phyloP scores from a whole-genome alignment of 2,888 invertebrate genomes.

The Cataglyphis rosenhaueri region DNA sequence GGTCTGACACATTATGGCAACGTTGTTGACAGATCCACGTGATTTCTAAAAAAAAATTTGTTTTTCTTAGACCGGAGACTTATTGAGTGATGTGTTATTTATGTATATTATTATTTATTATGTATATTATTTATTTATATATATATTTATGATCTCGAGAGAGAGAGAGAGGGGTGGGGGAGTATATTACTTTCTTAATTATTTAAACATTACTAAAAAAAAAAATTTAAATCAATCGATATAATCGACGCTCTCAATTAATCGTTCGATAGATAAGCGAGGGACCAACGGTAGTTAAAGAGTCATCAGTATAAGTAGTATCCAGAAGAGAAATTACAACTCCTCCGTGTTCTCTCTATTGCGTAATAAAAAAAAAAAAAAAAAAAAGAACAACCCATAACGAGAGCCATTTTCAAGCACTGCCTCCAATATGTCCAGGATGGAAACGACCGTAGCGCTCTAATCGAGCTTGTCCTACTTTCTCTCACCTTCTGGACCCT shows the following conservation, averaged over 20 bases:
- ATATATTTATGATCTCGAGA: neutral
- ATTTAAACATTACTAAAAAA: neutral
- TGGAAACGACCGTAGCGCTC: conserved; percentile 50
- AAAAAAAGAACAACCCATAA: conserved; percentile 55
- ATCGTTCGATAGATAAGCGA: conserved; percentile 17
- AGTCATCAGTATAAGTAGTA: conserved; percentile 34
- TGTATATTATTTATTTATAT: too few relatives aligned
- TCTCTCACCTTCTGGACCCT: conserved; percentile 43
- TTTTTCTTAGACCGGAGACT: too few relatives aligned
- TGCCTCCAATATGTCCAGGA: conserved; percentile 64
- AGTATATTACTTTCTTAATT: neutral
- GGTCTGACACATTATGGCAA: too few relatives aligned
- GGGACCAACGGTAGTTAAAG: conserved; percentile 14
- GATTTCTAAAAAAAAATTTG: too few relatives aligned
- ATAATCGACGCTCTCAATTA: conserved; percentile 11
- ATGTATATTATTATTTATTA: too few relatives aligned
- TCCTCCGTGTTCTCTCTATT: conserved; percentile 30
- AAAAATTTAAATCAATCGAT: neutral
- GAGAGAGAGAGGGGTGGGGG: neutral
- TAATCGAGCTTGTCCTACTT: conserved; percentile 52
- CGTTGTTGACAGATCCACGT: too few relatives aligned
- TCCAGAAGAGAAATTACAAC: conserved; percentile 47
- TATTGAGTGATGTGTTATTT: too few relatives aligned
- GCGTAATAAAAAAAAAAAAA: conserved; percentile 50
- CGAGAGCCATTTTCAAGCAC: conserved; percentile 59